Percentiles rank a stretch among this genome's conserved stretches.
Evolutionary conservation across 2,797 vertebrate genomes (phyloP).

Genomic region (Danio jaintianensis): DNA sequence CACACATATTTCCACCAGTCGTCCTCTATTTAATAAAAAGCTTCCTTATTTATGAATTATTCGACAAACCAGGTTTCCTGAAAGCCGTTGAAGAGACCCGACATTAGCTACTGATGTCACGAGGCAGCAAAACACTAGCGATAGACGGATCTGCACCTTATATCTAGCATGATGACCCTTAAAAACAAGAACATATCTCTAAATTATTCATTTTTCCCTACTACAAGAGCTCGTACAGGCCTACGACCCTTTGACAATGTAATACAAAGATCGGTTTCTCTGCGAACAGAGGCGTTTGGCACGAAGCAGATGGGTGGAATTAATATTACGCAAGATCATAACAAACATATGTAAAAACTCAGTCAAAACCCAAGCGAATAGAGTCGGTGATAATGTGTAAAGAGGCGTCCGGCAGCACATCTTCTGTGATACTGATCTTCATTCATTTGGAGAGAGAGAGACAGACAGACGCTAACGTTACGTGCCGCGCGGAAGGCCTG

Average conservation of each 20-base stretch:
- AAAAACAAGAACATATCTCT: not conserved
- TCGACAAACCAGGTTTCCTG: not conserved
- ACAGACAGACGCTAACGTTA: not conserved
- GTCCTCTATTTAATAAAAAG: not conserved
- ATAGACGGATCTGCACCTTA: not conserved
- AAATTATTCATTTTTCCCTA: not conserved
- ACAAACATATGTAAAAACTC: not conserved
- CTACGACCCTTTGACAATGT: constrained; percentile 4
- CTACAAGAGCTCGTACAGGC: constrained; percentile 1
- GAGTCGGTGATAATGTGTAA: constrained; percentile 1
- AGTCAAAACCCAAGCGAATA: not conserved
- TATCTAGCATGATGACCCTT: not conserved
- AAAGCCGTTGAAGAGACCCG: not conserved
- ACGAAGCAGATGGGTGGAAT: not conserved
- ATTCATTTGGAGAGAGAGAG: constrained; percentile 56
- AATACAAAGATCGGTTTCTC: constrained; percentile 12
- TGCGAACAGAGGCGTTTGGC: not conserved
- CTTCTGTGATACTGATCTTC: constrained; percentile 8
- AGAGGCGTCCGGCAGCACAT: constrained; percentile 6
- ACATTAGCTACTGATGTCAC: not conserved
- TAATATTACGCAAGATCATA: not conserved
- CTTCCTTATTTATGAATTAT: not conserved
- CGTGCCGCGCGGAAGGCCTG: constrained; percentile 34
- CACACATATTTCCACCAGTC: too few species aligned
- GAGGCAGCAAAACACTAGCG: not conserved